phyloP scores from a whole-genome alignment of 2,113 vertebrate species.

The Catharus bicknelli region DNA sequence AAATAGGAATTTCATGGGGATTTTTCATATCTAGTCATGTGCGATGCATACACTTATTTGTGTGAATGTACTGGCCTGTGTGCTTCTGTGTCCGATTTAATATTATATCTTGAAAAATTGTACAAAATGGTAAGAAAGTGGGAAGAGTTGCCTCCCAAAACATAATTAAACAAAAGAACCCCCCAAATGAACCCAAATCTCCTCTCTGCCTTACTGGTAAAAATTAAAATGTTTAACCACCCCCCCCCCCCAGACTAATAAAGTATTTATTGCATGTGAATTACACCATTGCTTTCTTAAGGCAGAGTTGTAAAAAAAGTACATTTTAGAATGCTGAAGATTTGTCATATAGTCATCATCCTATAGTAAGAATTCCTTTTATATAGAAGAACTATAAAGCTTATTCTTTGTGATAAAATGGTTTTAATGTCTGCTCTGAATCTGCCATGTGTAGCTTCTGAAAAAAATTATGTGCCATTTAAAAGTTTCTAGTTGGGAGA shows the following conservation, averaged over 20 bases:
- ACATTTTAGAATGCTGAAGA: not conserved
- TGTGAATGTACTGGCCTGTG: not conserved
- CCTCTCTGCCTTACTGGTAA: not conserved
- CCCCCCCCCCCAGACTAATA: fast-evolving
- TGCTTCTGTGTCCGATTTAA: not conserved
- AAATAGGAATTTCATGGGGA: not conserved
- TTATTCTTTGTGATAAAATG: not conserved
- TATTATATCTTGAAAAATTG: not conserved
- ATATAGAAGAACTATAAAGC: not conserved
- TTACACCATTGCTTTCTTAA: not conserved
- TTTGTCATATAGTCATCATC: not conserved
- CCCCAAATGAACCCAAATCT: not conserved
- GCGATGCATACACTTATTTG: not conserved
- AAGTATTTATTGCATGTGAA: not conserved
- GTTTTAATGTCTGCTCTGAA: not conserved
- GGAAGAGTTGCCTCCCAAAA: not conserved
- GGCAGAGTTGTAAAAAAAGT: not conserved
- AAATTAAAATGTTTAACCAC: not conserved
- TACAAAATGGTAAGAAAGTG: not conserved
- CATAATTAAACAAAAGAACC: not conserved
- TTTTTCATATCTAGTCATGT: not conserved
- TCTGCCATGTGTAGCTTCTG: not conserved
- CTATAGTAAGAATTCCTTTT: not conserved
- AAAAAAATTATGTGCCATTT: not conserved
- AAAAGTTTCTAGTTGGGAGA: not conserved